A percentile compares a stretch with the other conserved stretches of the same genome.
These are phyloP conservation scores for Python bivittatus DNA, from an alignment of 2,113 vertebrate genomes.

Conservation along the genomic window DNA sequence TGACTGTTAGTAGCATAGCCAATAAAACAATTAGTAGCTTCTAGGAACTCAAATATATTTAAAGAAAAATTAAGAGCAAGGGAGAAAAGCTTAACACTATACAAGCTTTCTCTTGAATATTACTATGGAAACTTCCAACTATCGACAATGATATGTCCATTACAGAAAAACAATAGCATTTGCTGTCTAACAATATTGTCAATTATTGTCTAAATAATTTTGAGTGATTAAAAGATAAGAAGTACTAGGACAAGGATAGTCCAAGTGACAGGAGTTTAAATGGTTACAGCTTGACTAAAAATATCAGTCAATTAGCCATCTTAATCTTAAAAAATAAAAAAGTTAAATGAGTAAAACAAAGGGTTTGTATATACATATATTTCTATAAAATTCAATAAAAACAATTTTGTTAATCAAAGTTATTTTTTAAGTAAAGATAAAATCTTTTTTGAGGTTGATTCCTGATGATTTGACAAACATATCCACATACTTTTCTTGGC, in stretches of 20 bases:
- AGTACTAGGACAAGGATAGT: neutral
- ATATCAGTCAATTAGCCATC: neutral
- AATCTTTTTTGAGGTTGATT: neutral
- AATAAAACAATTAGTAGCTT: too few species aligned
- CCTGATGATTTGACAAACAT: neutral
- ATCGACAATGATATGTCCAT: too few species aligned
- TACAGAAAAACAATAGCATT: too few species aligned
- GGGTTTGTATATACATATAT: neutral
- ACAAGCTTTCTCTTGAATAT: too few species aligned
- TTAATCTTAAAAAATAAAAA: neutral
- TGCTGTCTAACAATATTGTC: too few species aligned
- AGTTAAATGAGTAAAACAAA: neutral
- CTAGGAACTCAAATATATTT: too few species aligned
- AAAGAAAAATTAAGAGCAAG: too few species aligned
- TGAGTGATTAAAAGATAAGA: too few species aligned
- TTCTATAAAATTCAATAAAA: neutral
- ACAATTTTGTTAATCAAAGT: neutral
- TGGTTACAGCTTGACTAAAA: neutral
- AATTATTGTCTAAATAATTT: too few species aligned
- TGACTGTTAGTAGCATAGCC: too few species aligned
- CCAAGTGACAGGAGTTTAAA: neutral
- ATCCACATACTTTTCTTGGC: neutral
- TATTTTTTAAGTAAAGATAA: neutral
- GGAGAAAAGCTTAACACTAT: too few species aligned
- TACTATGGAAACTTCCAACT: too few species aligned